A percentile compares a stretch with the other conserved stretches of the same genome.
Conservation (phyloP, 2,113 vertebrate genomes). For the Maccullochella peelii region DNA sequence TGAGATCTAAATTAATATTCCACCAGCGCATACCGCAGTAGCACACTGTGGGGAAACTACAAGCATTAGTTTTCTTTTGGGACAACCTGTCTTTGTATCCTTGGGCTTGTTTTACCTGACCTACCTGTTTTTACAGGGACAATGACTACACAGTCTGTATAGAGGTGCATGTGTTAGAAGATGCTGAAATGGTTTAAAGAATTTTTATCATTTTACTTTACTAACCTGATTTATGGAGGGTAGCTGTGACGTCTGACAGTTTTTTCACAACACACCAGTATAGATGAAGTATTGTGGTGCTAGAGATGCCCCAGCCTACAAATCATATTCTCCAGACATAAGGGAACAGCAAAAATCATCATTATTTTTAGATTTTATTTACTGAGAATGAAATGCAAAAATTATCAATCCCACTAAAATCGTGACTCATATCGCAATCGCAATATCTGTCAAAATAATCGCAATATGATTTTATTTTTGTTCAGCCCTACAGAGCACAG, state of each 20-base stretch:
- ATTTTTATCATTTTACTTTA: neutral
- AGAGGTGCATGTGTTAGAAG: neutral
- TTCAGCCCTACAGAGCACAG: neutral
- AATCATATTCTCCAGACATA: no score
- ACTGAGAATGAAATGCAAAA: no score
- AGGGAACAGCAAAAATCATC: no score
- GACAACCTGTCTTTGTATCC: slow-evolving; percentile 11
- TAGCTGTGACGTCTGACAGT: neutral
- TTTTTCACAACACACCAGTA: no score
- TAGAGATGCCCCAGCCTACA: no score
- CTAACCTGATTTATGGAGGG: neutral
- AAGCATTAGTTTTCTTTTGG: neutral
- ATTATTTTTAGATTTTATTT: no score
- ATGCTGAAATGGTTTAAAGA: neutral
- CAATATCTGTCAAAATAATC: no score
- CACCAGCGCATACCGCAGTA: neutral
- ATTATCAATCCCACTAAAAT: no score
- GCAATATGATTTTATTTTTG: no score
- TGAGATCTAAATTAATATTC: neutral
- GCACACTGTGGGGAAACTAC: neutral
- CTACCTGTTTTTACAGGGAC: neutral
- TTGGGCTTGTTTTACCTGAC: slow-evolving; percentile 10
- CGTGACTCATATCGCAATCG: no score
- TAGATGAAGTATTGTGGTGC: no score
- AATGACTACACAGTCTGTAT: no score